Conservation (phyloP, 2,797 vertebrate species). For the Psittacula derbiana region DNA sequence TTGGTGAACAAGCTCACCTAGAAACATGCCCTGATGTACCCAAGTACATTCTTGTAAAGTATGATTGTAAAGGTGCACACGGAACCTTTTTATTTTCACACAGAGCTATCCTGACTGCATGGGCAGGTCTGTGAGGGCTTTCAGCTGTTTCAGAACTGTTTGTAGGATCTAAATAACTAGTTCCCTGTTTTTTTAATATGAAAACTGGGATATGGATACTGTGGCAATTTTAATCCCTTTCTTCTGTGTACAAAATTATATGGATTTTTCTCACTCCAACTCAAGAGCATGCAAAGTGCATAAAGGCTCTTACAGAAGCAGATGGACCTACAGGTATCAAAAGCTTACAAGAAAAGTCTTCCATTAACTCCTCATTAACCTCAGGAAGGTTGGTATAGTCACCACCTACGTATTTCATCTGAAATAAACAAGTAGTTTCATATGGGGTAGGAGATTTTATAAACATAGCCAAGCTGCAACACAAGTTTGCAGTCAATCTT, state of each 20-base stretch:
- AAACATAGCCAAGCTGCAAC: not conserved
- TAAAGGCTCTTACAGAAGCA: not conserved
- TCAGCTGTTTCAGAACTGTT: not conserved
- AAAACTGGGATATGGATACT: not conserved
- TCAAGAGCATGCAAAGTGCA: not conserved
- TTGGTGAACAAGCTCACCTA: not conserved
- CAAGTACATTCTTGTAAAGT: not conserved
- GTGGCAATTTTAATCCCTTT: not conserved
- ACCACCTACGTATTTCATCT: not conserved
- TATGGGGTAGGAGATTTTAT: not conserved
- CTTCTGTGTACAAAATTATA: not conserved
- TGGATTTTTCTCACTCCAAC: not conserved
- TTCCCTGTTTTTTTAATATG: not conserved
- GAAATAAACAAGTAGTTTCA: not conserved
- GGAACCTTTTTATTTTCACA: not conserved
- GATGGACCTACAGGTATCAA: not conserved
- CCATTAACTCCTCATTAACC: not conserved
- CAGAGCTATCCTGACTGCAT: not conserved
- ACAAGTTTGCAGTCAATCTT: accelerated
- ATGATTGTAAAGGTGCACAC: not conserved
- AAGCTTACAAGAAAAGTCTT: not conserved
- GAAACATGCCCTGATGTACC: not conserved
- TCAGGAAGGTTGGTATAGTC: not conserved
- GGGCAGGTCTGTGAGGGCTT: not conserved
- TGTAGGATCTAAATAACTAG: not conserved